Percentiles rank a stretch among this genome's conserved stretches.
phyloP scores from a whole-genome alignment of 2,888 invertebrate species.

The Poecilobothrus nobilitatus region DNA sequence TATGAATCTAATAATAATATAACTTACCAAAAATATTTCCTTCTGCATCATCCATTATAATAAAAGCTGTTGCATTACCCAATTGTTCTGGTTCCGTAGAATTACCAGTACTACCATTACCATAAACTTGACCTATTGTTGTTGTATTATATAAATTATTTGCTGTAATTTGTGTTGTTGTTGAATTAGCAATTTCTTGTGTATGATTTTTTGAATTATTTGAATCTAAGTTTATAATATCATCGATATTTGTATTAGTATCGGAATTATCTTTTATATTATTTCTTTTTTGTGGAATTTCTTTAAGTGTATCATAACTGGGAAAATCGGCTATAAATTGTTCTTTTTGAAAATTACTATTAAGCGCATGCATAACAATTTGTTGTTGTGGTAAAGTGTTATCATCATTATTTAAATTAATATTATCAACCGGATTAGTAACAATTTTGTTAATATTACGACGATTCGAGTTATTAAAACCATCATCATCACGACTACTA shows the following conservation, averaged over 20 bases:
- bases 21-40: slow-evolving; percentile 27
- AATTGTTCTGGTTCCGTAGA: slow-evolving; percentile 25
- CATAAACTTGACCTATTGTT: slow-evolving; percentile 21
- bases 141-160: slow-evolving; percentile 20
- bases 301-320: slow-evolving; percentile 20
- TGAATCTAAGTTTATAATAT: neutral
- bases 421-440: neutral
- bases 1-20: too few species aligned
- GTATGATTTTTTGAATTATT: neutral
- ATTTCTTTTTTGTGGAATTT: slow-evolving; percentile 17
- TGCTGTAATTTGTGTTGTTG: slow-evolving; percentile 24
- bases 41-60: slow-evolving; percentile 32
- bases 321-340: slow-evolving; percentile 34
- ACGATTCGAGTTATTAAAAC: neutral
- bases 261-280: neutral
- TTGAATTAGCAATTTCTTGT: slow-evolving; percentile 15
- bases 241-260: neutral
- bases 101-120: slow-evolving; percentile 16
- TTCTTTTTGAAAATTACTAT: slow-evolving; percentile 38
- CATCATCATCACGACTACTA: neutral
- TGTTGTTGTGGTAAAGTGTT: slow-evolving; percentile 15
- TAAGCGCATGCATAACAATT: slow-evolving; percentile 28
- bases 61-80: slow-evolving; percentile 35
- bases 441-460: slow-evolving; percentile 5
- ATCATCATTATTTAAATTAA: slow-evolving; percentile 7